A percentile compares a stretch with the other conserved stretches of the same genome.
These are phyloP conservation scores for Enteromius argenteus DNA, from an alignment of 2,797 vertebrate genomes.

Conservation along the genomic window DNA sequence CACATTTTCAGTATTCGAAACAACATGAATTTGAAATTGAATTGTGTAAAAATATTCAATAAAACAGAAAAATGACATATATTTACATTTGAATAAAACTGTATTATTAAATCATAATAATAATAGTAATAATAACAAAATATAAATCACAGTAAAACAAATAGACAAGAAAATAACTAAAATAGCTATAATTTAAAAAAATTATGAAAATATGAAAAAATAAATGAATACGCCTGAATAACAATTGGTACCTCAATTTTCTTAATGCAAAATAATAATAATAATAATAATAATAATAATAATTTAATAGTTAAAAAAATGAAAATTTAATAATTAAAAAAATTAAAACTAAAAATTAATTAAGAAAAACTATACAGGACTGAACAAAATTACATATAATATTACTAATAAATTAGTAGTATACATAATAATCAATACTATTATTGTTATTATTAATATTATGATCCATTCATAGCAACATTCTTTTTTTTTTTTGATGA, in stretches of 20 bases:
- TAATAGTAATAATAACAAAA: not conserved
- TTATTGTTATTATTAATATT: not conserved
- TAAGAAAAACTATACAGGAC: too few species aligned
- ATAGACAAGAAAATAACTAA: not conserved
- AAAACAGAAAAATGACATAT: not conserved
- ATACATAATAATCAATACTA: not conserved
- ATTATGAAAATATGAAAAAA: too few species aligned
- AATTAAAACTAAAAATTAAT: too few species aligned
- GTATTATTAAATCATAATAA: not conserved
- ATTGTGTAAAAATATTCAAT: not conserved
- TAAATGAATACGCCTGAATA: not conserved
- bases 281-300: not conserved
- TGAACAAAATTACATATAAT: not conserved
- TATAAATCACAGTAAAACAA: not conserved
- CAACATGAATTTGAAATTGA: not conserved
- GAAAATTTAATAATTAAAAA: too few species aligned
- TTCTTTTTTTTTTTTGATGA: too few species aligned
- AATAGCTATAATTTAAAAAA: not conserved
- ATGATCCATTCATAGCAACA: not conserved
- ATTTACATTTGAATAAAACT: not conserved
- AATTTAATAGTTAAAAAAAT: not conserved
- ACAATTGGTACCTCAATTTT: not conserved
- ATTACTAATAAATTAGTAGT: not conserved
- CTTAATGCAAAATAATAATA: not conserved
- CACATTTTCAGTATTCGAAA: not conserved